A percentile compares a stretch with the other conserved stretches of the same genome.
These are phyloP conservation scores for Scrobipalpa costella DNA, from an alignment of 2,888 invertebrate species.

Conservation along the genomic window DNA sequence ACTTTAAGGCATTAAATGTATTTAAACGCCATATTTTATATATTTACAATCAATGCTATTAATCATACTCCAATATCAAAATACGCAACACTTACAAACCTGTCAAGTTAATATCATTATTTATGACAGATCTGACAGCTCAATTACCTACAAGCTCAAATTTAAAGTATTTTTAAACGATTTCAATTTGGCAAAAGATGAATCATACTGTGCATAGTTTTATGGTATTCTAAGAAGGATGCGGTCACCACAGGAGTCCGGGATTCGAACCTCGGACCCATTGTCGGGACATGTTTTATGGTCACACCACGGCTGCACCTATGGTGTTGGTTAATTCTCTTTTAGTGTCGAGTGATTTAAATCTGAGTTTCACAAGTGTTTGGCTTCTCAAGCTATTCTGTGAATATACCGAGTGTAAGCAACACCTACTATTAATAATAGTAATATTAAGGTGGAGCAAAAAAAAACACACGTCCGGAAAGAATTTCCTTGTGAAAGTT, in stretches of 20 bases:
- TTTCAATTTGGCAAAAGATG: slow-evolving; percentile 32
- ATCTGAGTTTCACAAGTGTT: neutral
- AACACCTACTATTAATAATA: too few species aligned
- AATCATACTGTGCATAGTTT: slow-evolving; percentile 44
- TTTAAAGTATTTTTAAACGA: slow-evolving; percentile 13
- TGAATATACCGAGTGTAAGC: neutral
- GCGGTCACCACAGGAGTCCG: slow-evolving; percentile 57
- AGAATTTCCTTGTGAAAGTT: too few species aligned
- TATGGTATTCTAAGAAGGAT: slow-evolving; percentile 56
- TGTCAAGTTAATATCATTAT: slow-evolving; percentile 29
- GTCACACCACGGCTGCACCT: slow-evolving; percentile 42
- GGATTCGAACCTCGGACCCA: slow-evolving; percentile 35
- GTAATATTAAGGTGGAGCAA: too few species aligned
- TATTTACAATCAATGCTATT: neutral
- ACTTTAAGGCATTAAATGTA: too few species aligned
- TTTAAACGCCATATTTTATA: neutral
- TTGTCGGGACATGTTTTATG: slow-evolving; percentile 49
- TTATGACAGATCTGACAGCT: slow-evolving; percentile 39
- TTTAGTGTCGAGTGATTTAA: neutral
- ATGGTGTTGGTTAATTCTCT: slow-evolving; percentile 16
- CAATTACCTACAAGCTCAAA: slow-evolving; percentile 39
- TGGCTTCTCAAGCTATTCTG: neutral
- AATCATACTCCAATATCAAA: neutral
- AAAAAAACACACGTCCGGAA: too few species aligned
- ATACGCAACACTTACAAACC: slow-evolving; percentile 17